Evolutionary conservation across 2,888 invertebrate species (phyloP), one percentile per base, ranked within the genome.

Genomic region (Machimus atricapillus): DNA sequence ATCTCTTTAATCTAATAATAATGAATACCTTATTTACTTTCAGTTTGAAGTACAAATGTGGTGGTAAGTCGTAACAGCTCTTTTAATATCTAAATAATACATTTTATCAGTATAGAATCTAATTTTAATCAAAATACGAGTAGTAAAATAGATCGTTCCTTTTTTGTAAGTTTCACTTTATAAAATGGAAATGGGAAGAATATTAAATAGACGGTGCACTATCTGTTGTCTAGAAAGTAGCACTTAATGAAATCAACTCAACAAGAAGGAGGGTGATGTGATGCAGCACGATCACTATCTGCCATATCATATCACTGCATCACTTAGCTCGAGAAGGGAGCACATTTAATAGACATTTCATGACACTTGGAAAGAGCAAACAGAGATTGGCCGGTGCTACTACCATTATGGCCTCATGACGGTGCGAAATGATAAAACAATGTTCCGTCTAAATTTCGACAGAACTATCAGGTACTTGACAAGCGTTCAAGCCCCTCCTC

Each of bases 391-490:
- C 66, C 66, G 23, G n/a, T 14, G 19, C 82, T 66, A 66, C n/a
- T 40, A 66, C 31, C 58, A 19, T 66, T 23, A 19, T 46, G 16
- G 27, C 19, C 4, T n/a, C 27, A 43, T 83, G 82, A 83, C 66
- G 58, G n/a, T 83, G 66, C 58, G 16, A 66, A 66, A 34, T 40
- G 34, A 23, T 83, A 83, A 83, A 83, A 83, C 82, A 83, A 83
- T 83, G 19, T 66, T 34, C 82, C 19, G 34, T 66, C 66, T 23
- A 27, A 66, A 66, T 66, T 66, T 66, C 66, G n/a, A 83, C 82
- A 66, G 37, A 66, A 66, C 58, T 83, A 83, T 83, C 82, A 83
- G 19, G 19, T 19, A n/a, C 40, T 83, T 83, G 82, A 83, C 82
- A 46, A 66, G 82, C 66, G 66, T 37, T 83, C 37, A 37, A 46